Evolutionary conservation across 2,113 vertebrate species (phyloP), one percentile per base, ranked within the genome.

Genomic region (Zosterops japonicus): DNA sequence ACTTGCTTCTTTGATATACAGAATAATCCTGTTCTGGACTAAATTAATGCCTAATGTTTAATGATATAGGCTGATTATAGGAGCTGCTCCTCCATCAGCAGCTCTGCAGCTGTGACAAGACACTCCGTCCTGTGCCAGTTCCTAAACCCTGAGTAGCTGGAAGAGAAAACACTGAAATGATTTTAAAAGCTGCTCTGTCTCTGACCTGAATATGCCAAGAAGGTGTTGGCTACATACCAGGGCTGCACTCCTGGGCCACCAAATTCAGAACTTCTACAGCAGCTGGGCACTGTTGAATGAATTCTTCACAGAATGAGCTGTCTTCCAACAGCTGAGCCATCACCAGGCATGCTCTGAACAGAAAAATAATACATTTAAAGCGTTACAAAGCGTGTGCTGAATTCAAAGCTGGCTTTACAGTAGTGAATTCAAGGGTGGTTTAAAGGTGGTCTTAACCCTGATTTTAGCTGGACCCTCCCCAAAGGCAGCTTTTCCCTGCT

Each of bases 321-420:
- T 99, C 99, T 98, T 99, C 99, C 93, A 99, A 98, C 77, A 99
- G 98, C 97, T 99, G 99, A 82, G 99, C 99, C 99, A 99, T 99
- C 96, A 99, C 99, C 97, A 99, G 98, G 94, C 99, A 99, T 68
- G 99, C 98, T 97, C 99, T 99, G 94, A 90, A 95, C 27, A 71
- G 94, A 87, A 96, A 97, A 97, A 96, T 7, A 80, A 91, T 25
- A 71, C 9, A 19, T 95, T 79, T 59, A 0, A 89, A 55, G 72
- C 17, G 60, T 95, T 81, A 91, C 15, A 69, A 86, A 67, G 55
- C 1, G 29, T 9, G 41, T 0, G 3, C 17, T 33, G 59, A 80
- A 67, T 83, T 88, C 75, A 61, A 84, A 87, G 52, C 12, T 46
- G 46, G 59, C 55, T 74, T 77, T 44, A 79, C 52, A 82, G 31